Base-by-base conservation (phyloP, 2,113 vertebrate genomes). In the Seriola dumerili region DNA sequence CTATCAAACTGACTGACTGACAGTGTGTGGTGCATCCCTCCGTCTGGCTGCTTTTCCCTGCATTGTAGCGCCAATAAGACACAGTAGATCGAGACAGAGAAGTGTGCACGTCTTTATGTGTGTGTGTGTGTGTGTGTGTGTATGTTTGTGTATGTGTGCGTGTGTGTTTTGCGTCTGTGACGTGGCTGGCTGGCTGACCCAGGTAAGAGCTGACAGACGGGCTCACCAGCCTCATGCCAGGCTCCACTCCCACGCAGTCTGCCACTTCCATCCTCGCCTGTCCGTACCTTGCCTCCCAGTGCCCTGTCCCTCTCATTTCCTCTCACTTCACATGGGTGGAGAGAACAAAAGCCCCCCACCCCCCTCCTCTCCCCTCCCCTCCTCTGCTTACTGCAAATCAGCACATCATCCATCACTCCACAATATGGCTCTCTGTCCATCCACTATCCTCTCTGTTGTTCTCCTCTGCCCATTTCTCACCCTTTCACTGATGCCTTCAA, bases 141-240 rank as follows among this genome's bases (percentile, higher is more conserved):
- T 29, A 23, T 23, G 23, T 23, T 23, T 44, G 34, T 63, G 52
- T 59, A 50, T 57, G 59, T 19, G 29, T 29, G 29, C 2, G 29
- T 17, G 29, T 29, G 29, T 29, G 2, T 52, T 59, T 34, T 76
- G 34, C 23, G 40, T 84, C 38, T 58, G 38, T 74, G 78, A 77
- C 40, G 72, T 80, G 25, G 78, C 40, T 78, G 78, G 69, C 69
- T 72, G 81, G 69, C 88, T 76, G 87, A 77, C 88, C 76, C 64
- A 86, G 90, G 93, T 92, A 75, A 80, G 80, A 89, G 78, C 83
- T 82, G 86, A 88, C 94, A 92, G 91, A 79, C 81, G 77, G 80
- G 80, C 85, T 73, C 65, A 64, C 62, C 83, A 66, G 76, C 57
- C 64, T 85, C 71, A 74, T 50, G 69, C 70, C 29, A 80, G 84